A percentile compares a stretch with the other conserved stretches of the same genome.
Conservation (phyloP, 2,797 vertebrate genomes). For the Protosalanx chinensis region DNA sequence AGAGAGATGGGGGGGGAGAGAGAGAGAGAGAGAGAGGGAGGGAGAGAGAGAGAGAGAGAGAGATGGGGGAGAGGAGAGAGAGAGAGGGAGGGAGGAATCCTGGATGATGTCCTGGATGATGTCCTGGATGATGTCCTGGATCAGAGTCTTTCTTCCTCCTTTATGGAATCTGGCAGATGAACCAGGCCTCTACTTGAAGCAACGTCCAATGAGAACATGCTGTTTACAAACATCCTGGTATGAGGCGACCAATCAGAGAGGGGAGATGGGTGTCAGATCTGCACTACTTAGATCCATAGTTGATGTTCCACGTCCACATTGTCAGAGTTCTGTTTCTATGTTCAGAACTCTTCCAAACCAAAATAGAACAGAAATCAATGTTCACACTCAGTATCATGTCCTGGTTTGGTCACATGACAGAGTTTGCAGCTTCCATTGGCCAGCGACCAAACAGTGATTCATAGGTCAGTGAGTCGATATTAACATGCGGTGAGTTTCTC, state of each 20-base stretch:
- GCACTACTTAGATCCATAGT: not conserved
- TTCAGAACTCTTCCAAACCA: not conserved
- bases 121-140: no score
- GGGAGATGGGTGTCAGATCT: no score
- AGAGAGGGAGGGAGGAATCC: no score
- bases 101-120: no score
- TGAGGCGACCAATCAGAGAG: not conserved
- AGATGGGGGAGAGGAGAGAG: no score
- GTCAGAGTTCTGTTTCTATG: not conserved
- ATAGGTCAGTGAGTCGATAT: constrained; percentile 20
- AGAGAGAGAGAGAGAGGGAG: no score
- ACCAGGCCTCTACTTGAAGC: not conserved
- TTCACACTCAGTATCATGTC: not conserved
- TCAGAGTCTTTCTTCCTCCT: not conserved
- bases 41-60: no score
- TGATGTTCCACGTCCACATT: not conserved
- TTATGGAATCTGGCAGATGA: not conserved
- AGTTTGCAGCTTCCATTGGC: constrained; percentile 12
- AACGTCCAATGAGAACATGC: not conserved
- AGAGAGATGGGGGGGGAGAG: no score
- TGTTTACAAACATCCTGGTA: not conserved
- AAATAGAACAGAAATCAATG: constrained; percentile 6
- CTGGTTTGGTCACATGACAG: constrained; percentile 14
- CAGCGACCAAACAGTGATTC: constrained; percentile 10
- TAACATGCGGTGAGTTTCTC: constrained; percentile 5